Percentiles rank a stretch among this genome's conserved stretches.
Evolutionary conservation across 2,113 vertebrate genomes (phyloP).

Genomic region (Canis aureus): DNA sequence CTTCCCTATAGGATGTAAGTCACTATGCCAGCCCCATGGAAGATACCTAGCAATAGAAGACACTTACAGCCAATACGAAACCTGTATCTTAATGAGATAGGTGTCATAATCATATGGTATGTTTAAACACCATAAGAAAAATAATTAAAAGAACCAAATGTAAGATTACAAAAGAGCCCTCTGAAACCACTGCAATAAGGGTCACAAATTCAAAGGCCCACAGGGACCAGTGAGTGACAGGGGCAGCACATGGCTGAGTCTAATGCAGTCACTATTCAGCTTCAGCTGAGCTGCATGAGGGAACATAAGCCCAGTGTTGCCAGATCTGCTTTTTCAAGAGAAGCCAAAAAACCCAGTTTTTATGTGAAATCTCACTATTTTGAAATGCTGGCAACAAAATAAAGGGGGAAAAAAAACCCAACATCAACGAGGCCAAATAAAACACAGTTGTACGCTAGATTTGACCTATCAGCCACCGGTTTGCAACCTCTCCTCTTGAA

Average conservation of each 20-base stretch:
- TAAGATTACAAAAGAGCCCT: conserved; percentile 2
- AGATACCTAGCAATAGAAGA: conserved; percentile 8
- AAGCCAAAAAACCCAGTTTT: conserved; percentile 63
- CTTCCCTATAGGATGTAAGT: not conserved
- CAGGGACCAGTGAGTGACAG: not conserved
- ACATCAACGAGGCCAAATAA: not conserved
- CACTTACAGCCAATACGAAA: not conserved
- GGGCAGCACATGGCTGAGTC: not conserved
- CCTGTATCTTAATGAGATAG: not conserved
- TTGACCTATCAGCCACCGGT: not conserved
- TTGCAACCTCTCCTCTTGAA: conserved; percentile 56
- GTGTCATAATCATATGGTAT: not conserved
- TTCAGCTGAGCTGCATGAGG: not conserved
- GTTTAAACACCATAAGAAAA: conserved; percentile 32
- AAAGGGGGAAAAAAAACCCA: not conserved
- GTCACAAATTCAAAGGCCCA: not conserved
- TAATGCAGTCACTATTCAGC: not conserved
- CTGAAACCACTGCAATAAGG: not conserved
- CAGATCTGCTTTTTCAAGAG: conserved; percentile 66
- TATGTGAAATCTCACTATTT: conserved; percentile 75
- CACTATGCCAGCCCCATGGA: not conserved
- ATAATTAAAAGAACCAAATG: not conserved
- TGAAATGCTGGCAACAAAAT: conserved; percentile 71
- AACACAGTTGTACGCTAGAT: conserved; percentile 39
- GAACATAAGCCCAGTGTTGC: conserved; percentile 6